Evolutionary conservation across 2,888 invertebrate genomes (phyloP), one percentile per base, ranked within the genome.

Genomic region (Drosophila bunnanda): DNA sequence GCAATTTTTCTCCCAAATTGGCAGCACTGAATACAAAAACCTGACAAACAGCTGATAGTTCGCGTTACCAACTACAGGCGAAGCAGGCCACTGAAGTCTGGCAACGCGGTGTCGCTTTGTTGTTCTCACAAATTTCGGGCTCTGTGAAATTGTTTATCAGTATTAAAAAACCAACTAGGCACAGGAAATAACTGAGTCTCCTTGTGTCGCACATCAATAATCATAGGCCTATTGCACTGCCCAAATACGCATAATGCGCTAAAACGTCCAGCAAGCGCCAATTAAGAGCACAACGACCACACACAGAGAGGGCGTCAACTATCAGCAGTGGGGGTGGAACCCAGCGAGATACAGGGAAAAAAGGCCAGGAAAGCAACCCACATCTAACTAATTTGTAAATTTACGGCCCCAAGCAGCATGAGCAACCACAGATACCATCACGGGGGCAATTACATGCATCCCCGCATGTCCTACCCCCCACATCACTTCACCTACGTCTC

Each of bases 401-500:
- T 6, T 1, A 15, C 15, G 22, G 41, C 41, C 44, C 30, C 36
- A 53, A 48, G 28, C 20, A 67, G 20, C 52, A 91, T 91, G 91
- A 91, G 91, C 77, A 92, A 91, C 68, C 91, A 91, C 81, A 91
- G 91, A 83, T 91, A 91, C 80, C 91, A 90, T 70, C 81, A 89
- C 22, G 90, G 90, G 55, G 90, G 91, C 30, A 91, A 90, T 57
- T 91, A 91, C 64, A 91, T 91, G 82, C 82, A 82, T 34, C 80
- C 83, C 20, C 86, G 90, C 55, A 89, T 91, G 77, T 81, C 87
- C 62, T 88, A 88, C 50, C 88, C 82, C 13, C 92, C 82, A 12
- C 92, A 92, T 60, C 92, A 92, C 75, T 92, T 91, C 64, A 92
- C 92, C 54, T 92, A 92, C 75, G 92, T 92, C 25, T 91, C 91